Evolutionary conservation across 2,888 invertebrate genomes (phyloP), one percentile per base, ranked within the genome.

Genomic region (Linnaemya vulpina): DNA sequence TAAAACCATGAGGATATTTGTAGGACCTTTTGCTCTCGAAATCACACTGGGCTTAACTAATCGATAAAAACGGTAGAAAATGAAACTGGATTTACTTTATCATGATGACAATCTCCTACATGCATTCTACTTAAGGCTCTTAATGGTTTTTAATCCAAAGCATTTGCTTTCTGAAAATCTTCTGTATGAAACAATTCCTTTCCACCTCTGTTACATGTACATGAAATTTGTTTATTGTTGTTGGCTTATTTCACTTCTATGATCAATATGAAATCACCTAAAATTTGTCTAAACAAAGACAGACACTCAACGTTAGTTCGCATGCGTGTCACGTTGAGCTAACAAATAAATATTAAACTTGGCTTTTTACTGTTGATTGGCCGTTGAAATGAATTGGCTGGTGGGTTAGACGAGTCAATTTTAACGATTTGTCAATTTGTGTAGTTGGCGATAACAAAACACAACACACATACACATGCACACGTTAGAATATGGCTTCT

Each of bases 251-350:
- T 58, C 2, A 7, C 30, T 71, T 70, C 60, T 20, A 63, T 35
- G 40, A 60, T 68, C 67, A 60, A 20, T 68, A 73, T 77, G 43
- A 83, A 67, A 77, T 83, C 71, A 70, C 65, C 51, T 58, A 43
- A 71, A 77, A 46, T 46, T 25, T 71, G 30, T 63, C 15, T 49
- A 51, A 20, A 53, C 17, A 68, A 15, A 81, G 22, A 46, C 63
- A 20, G 22, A 17, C n/a, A 25, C 7, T 53, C 20, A 0, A n/a
- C 22, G n/a, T 5, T 22, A 8, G 0, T 74, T 74, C 43, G 43
- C 51, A 85, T 85, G 82, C 85, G 79, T 79, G 71, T 85, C 85
- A 85, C 82, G 79, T 85, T 82, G 25, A 55, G 25, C n/a, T 9
- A 25, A 70, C 43, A 84, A 77, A 49, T 49, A 25, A 77, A 78